Base-by-base conservation (phyloP, 2,888 invertebrate species). In the Ecdyonurus torrentis region DNA sequence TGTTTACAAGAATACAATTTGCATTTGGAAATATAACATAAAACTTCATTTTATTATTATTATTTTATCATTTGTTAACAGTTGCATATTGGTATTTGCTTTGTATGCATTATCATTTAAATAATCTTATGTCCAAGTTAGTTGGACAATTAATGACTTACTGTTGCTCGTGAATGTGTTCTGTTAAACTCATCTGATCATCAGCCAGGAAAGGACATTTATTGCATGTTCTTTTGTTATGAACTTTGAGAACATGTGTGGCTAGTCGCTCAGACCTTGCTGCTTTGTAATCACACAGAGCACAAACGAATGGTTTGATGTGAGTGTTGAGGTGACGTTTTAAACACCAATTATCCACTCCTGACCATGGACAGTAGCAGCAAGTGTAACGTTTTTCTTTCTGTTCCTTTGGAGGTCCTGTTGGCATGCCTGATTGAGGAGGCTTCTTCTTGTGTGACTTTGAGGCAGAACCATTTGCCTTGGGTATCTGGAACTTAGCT, bases 291-390 rank as follows among this genome's bases (percentile, higher is more conserved):
- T 93, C 92, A 77, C 93, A 94, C 63, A 93, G 80, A 69, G 87
- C 85, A 75, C 93, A 94, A 63, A 89, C 86, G 75, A 90, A 94
- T 58, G 92, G 92, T 76, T 93, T 93, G 72, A 92, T 82, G 75
- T 94, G 93, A 50, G 92, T 93, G 78, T 93, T 93, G 70, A 93
- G 82, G 74, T 94, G 93, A 59, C 93, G 82, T 75, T 93, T 92
- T 65, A 93, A 79, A 71, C 92, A 92, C 93, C 93, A 94, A 74
- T 92, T 92, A 77, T 93, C 93, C 63, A 89, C 91, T 23, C 93
- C 93, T 52, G 89, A 88, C 92, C 92, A 93, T 23, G 91, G 82
- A 75, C 93, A 94, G 74, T 91, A 92, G 73, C 89, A 88, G 76
- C 93, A 93, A 68, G 87, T 85, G 76, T 87, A 89, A 69, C 88